Base-by-base conservation (phyloP, 2,888 invertebrate species). In the Tetropium fuscum region DNA sequence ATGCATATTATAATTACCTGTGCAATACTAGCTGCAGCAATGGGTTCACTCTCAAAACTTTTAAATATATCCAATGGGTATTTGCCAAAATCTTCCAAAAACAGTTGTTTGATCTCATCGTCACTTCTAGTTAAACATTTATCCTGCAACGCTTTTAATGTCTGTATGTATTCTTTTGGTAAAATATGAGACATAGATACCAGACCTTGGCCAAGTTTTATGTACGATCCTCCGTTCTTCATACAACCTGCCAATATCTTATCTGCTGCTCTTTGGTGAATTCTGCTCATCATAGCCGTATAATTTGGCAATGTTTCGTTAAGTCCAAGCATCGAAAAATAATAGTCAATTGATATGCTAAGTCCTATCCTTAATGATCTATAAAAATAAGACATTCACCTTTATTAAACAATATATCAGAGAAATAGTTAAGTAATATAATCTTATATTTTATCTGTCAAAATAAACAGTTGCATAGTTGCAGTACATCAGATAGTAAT, bases 11-110 rank as follows among this genome's bases (percentile, higher is more conserved):
- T 22, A 4, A 7, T 30, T 76, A 84, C 86, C 81, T 92, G 92
- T 6, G 92, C 91, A 66, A 92, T 83, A 80, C 91, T 91, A 8
- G 92, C 92, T 7, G 92, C 91, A 7, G 92, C 92, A 40, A 91
- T 85, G 0, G 92, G 89, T 25, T 84, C 81, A 58, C 83, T 83
- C 58, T 90, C 84, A 79, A 92, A 91, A 57, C 83, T 81, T 11
- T 82, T 70, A 78, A 88, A 92, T 47, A 92, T 78, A 30, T 89
- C 85, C 25, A 81, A 80, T 0, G 90, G 89, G 5, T 80, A 74
- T 68, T 83, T 81, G 0, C 88, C 88, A 81, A 92, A 92, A 74
- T 92, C 92, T 73, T 89, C 86, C 20, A 79, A 63, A 77, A 92
- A 91, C 8, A 92, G 80, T 66, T 85, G 80, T 49, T 84, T 82